A percentile compares a stretch with the other conserved stretches of the same genome.
phyloP scores from a whole-genome alignment of 2,888 invertebrate genomes.

The Microctonus hyperodae region DNA sequence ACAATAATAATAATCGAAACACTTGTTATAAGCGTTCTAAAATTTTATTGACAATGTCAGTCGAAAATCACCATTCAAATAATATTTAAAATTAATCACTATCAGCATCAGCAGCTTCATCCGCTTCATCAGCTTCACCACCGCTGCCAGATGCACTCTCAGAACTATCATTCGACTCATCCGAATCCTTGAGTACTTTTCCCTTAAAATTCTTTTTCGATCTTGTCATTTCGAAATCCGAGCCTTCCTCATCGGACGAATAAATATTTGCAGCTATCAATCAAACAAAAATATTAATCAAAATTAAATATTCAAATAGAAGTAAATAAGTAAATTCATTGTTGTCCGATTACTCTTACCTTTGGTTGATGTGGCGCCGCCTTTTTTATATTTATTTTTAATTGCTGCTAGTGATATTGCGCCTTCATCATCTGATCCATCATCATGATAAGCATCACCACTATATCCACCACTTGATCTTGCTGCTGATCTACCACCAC shows the following conservation, averaged over 20 bases:
- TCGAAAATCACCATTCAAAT: constrained; percentile 3
- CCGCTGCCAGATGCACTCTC: constrained; percentile 61
- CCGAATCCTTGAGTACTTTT: constrained; percentile 82
- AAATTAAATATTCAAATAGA: too few relatives aligned
- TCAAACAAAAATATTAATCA: background rate
- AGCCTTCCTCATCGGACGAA: constrained; percentile 87
- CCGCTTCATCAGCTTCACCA: constrained; percentile 59
- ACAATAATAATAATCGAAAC: too few relatives aligned
- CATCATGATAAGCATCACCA: constrained; percentile 68
- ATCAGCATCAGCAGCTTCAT: constrained; percentile 53
- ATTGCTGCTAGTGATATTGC: constrained; percentile 92
- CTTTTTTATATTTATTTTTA: constrained; percentile 90
- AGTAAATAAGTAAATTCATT: too few relatives aligned
- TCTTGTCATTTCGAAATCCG: constrained; percentile 80
- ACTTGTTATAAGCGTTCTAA: too few relatives aligned
- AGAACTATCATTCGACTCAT: constrained; percentile 65
- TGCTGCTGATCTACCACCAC: constrained; percentile 62
- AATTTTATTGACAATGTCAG: too few relatives aligned
- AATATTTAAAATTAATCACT: constrained; percentile 47
- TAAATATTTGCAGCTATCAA: constrained; percentile 76
- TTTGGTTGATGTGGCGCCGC: constrained; percentile 62
- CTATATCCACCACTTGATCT: constrained; percentile 65
- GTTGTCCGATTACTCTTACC: constrained; percentile 49
- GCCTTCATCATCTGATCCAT: constrained; percentile 93
- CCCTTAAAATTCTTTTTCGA: constrained; percentile 77